A percentile compares a stretch with the other conserved stretches of the same genome.
Conservation (phyloP, 2,797 vertebrate species). For the Emydoidea blandingii region DNA sequence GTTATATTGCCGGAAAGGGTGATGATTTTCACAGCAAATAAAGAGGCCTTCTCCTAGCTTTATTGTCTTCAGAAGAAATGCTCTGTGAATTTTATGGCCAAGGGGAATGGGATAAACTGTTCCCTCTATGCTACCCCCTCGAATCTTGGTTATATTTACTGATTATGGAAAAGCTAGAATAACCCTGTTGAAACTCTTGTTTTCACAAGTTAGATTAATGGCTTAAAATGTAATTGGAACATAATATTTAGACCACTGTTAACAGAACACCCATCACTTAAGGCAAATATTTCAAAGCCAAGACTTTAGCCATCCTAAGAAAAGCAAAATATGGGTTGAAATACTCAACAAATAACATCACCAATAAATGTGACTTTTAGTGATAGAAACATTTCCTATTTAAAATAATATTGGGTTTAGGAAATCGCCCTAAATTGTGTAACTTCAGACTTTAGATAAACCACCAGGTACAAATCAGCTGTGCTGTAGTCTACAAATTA, state of each 20-base stretch:
- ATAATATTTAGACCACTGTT: slow-evolving; percentile 56
- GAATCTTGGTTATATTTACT: slow-evolving; percentile 78
- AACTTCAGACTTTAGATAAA: not conserved
- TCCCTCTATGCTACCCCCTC: slow-evolving; percentile 68
- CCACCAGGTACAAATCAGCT: not conserved
- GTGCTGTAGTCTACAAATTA: slow-evolving; percentile 14
- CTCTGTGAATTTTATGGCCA: slow-evolving; percentile 82
- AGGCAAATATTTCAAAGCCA: slow-evolving; percentile 49
- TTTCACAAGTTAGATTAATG: slow-evolving; percentile 67
- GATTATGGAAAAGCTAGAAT: slow-evolving; percentile 70
- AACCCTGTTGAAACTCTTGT: slow-evolving; percentile 75
- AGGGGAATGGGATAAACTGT: slow-evolving; percentile 68
- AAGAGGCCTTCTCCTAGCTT: slow-evolving; percentile 77
- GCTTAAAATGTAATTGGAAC: slow-evolving; percentile 51
- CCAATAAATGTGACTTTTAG: not conserved
- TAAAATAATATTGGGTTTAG: not conserved
- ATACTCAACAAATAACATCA: slow-evolving; percentile 4
- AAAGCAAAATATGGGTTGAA: not conserved
- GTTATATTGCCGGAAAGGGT: slow-evolving; percentile 90
- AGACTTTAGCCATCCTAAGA: not conserved
- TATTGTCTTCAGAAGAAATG: slow-evolving; percentile 82
- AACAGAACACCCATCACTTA: slow-evolving; percentile 47
- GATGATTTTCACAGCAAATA: slow-evolving; percentile 88
- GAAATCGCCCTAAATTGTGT: slow-evolving; percentile 3
- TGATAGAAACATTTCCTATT: not conserved